A percentile compares a stretch with the other conserved stretches of the same genome.
Conservation (phyloP, 2,888 invertebrate species). For the Odontocerum albicorne region DNA sequence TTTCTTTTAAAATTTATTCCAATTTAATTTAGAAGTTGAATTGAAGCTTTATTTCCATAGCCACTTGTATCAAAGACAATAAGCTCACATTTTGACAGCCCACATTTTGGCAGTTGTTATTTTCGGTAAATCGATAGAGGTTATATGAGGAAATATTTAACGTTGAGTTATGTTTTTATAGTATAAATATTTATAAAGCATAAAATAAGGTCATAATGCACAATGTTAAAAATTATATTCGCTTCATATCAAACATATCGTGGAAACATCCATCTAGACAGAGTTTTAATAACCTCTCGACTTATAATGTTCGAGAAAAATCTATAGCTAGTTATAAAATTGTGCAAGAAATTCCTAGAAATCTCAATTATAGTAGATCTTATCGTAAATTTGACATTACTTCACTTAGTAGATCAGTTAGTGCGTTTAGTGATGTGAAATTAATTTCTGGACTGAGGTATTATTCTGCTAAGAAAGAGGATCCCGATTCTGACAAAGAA, state of each 20-base stretch:
- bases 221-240: slow-evolving; percentile 8
- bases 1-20: no score
- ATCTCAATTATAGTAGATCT: slow-evolving; percentile 3
- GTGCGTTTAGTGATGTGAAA: not conserved
- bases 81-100: no score
- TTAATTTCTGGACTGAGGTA: slow-evolving; percentile 16
- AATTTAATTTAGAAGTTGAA: no score
- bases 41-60: no score
- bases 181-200: no score
- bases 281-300: slow-evolving; percentile 4
- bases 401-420: not conserved
- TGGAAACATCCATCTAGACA: no score
- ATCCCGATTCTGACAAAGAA: slow-evolving; percentile 29
- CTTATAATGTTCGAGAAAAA: no score
- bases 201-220: slow-evolving; percentile 12
- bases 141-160: no score
- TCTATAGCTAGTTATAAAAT: not conserved
- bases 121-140: no score
- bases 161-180: no score
- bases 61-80: no score
- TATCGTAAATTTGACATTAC: not conserved
- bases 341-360: not conserved
- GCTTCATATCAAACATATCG: slow-evolving; percentile 4
- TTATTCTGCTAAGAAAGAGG: slow-evolving; percentile 36
- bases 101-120: no score